Evolutionary conservation across 1,140 invertebrate genomes (phyloP), one percentile per base, ranked within the genome.

Genomic region (Monomorium pharaonis): DNA sequence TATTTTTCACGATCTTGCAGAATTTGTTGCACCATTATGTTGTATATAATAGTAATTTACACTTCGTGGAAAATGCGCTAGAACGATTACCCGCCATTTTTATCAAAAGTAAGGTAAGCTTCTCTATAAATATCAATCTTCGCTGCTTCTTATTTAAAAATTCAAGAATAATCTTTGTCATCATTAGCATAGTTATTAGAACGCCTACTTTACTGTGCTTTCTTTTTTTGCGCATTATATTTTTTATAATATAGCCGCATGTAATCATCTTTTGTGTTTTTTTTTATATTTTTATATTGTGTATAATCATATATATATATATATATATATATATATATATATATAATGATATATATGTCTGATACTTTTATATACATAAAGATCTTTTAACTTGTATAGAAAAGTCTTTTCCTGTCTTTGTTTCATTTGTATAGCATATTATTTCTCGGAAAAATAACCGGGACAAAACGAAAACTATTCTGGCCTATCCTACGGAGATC

Each of bases 81-180:
- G n/a, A 27, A 77, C 12, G 75, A 63, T 30, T 47, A 58, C 16
- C 14, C 5, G 21, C 42, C 12, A 18, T 12, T 0, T 16, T 76
- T 62, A 51, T 33, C n/a, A 76, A 60, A 62, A 60, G 44, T 37
- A 33, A 37, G 4, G 12, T 60, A n/a, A 76, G 58, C 72, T 76
- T 37, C 30, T 58, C 21, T 14, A 24, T 4, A 42, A 58, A 56
- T 24, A 42, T 42, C 10, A 37, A 37, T 24, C 24, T n/a, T n/a
- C n/a, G n/a, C 9, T 24, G 16, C 4, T 44, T 9, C 5, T 27
- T 42, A 27, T 27, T 44, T 2, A n/a, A 7, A 30, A 30, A 18
- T 42, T 2, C 4, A 47, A 44, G 27, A 65, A 65, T 30, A 77
- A 63, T 33, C 4, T 33, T 65, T n/a, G n/a, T 33, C 18, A 12